phyloP scores from a whole-genome alignment of 2,888 invertebrate species.

The Uloborus plumipes region DNA sequence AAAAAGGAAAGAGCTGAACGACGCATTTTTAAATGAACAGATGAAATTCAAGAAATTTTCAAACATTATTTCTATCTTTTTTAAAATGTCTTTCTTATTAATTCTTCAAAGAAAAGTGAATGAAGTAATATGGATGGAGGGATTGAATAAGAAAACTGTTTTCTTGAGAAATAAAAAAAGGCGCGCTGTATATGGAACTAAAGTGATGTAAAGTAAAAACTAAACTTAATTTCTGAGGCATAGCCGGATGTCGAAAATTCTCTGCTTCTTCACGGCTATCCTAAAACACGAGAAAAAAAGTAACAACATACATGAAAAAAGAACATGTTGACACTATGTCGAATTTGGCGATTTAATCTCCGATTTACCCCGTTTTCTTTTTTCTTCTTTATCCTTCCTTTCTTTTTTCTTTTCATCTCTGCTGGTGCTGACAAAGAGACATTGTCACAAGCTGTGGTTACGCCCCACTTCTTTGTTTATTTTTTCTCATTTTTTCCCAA shows the following conservation, averaged over 20 bases:
- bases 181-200: not conserved
- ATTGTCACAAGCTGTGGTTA: constrained; percentile 48
- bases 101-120: no score
- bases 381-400: constrained; percentile 22
- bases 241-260: constrained; percentile 29
- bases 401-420: constrained; percentile 17
- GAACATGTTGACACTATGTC: constrained; percentile 45
- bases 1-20: no score
- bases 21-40: no score
- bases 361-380: constrained; percentile 38
- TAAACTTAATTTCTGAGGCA: constrained; percentile 34
- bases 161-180: not conserved
- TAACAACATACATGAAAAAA: not conserved
- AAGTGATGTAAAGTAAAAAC: constrained; percentile 1
- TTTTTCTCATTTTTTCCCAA: constrained; percentile 12
- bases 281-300: no score
- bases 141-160: not conserved
- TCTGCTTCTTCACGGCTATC: no score
- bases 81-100: no score
- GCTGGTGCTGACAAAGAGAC: constrained; percentile 42
- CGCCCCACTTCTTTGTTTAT: constrained; percentile 30
- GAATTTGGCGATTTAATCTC: constrained; percentile 59
- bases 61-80: no score
- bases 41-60: no score
- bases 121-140: no score